Base-by-base conservation (phyloP, 2,888 invertebrate species). In the Cheilosia variabilis region DNA sequence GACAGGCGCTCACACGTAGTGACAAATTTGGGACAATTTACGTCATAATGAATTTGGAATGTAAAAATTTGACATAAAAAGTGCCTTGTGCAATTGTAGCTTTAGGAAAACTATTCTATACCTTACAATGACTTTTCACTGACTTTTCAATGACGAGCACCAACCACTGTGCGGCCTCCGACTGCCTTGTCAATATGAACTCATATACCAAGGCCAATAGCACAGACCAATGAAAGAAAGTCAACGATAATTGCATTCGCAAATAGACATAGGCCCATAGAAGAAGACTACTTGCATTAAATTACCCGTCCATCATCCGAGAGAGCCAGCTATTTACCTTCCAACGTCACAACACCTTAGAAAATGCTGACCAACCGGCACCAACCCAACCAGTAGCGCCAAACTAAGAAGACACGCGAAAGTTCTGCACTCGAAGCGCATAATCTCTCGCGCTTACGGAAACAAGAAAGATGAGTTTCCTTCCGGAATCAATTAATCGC, bases 391-490 rank as follows among this genome's bases (percentile, higher is more conserved):
- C 65, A 47, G 65, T 47, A 69, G 75, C 41, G 69, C 75, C 75
- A 65, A 84, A 84, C 41, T 24, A 19, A 76, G 84, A 75, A 76
- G 37, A 75, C 62, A 58, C 55, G 75, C 84, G 84, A 84, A 84
- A 84, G 84, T 80, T 71, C 63, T 72, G 57, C 71, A 72, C 65
- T 52, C 60, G 47, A 50, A 10, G 65, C 63, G 68, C 72, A 31
- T 62, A 72, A 55, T 77, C 66, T 60, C 22, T 65, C 24, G 78
- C 62, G 31, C 69, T 57, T 79, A 84, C 71, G 84, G 84, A 89
- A 91, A 90, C 91, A 89, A 89, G 91, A 90, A 89, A 88, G 88
- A 89, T 90, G 89, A 90, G 91, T 91, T 91, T 91, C 91, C 91
- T 91, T 91, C 91, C 91, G 91, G 91, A 91, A 91, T 91, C 90